phyloP scores from a whole-genome alignment of 2,113 vertebrate genomes.

The Uria lomvia region DNA sequence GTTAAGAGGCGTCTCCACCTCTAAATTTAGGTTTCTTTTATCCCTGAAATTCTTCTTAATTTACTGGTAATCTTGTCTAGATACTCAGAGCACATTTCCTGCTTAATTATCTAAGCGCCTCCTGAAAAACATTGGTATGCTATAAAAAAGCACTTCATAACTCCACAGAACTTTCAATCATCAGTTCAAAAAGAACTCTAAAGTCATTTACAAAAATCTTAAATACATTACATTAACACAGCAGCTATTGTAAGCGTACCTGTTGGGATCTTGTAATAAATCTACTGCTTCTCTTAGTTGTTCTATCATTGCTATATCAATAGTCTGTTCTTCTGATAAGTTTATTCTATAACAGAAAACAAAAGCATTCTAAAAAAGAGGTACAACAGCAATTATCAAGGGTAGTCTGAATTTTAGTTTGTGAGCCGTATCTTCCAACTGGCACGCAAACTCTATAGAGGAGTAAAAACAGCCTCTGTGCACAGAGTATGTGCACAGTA shows the following conservation, averaged over 20 bases:
- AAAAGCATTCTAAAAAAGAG: slow-evolving; percentile 4
- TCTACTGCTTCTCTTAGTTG: slow-evolving; percentile 88
- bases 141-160: neutral
- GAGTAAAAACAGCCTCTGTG: neutral
- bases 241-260: slow-evolving; percentile 63
- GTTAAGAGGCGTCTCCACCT: neutral
- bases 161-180: neutral
- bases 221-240: neutral
- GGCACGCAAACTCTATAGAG: neutral
- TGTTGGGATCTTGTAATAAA: slow-evolving; percentile 84
- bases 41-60: neutral
- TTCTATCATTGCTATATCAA: slow-evolving; percentile 83
- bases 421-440: neutral
- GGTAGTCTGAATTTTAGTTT: neutral
- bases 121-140: neutral
- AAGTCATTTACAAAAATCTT: neutral
- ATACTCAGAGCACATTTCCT: neutral
- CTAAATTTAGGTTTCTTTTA: neutral
- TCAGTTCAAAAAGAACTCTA: neutral
- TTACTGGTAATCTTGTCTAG: neutral
- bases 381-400: neutral
- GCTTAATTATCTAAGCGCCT: neutral
- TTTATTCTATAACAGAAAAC: slow-evolving; percentile 73
- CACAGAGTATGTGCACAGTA: neutral
- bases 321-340: slow-evolving; percentile 70